Conservation (phyloP, 2,113 vertebrate genomes). For the Pachyramphus minor region DNA sequence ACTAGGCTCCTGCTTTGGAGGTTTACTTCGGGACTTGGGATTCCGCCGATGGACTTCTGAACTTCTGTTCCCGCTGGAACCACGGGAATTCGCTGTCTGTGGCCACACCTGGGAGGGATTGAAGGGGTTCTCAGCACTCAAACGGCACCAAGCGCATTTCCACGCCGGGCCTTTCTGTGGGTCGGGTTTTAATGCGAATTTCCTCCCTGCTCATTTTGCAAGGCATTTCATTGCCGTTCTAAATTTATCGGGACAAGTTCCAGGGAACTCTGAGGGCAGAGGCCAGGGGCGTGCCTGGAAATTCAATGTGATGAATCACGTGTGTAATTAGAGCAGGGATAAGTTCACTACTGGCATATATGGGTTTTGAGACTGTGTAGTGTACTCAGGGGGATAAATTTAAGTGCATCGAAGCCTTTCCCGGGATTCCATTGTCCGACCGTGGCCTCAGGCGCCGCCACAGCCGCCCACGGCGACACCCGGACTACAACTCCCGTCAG, state of each 20-base stretch:
- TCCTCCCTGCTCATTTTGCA: background rate
- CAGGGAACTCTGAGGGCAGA: background rate
- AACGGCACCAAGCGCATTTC: background rate
- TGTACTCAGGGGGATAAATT: rapidly evolving
- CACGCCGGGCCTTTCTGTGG: background rate
- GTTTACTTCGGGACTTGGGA: background rate
- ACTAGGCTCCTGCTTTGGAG: background rate
- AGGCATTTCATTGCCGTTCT: background rate
- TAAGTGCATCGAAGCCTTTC: background rate
- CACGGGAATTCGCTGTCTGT: background rate
- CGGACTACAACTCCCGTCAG: background rate
- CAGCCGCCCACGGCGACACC: background rate
- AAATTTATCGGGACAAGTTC: background rate
- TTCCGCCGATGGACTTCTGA: background rate
- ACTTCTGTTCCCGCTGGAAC: background rate
- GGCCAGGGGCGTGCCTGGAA: background rate
- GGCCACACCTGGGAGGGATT: rapidly evolving
- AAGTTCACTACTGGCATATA: background rate
- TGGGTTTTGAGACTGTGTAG: rapidly evolving
- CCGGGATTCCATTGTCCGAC: background rate
- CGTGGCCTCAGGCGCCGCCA: too few relatives aligned
- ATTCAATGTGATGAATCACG: background rate
- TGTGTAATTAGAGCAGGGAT: rapidly evolving
- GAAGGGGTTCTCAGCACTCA: background rate
- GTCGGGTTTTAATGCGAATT: background rate